Base-by-base conservation (phyloP, 1,140 invertebrate genomes). In the Papilio polytes region DNA sequence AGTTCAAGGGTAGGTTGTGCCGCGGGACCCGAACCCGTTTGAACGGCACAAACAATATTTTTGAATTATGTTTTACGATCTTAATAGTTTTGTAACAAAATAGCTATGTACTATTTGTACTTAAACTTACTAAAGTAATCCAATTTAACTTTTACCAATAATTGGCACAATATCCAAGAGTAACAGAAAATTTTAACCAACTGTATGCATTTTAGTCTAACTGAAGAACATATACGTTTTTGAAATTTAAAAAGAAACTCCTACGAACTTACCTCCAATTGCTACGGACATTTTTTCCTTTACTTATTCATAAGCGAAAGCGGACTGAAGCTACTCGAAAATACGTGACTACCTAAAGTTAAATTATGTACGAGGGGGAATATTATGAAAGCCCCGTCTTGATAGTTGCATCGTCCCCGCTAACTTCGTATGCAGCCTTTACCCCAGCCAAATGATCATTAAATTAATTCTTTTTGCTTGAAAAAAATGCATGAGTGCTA, bases 271-370 rank as follows among this genome's bases (percentile, higher is more conserved):
- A 83, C 74, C 80, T 85, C 85, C 88, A 88, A 93, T 91, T 89
- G 92, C 86, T 85, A 86, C 86, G 83, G 88, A 89, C 90, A 89
- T 91, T 92, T 92, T 90, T 86, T 88, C 83, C 85, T 86, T 93
- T 87, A 92, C 80, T 93, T 93, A 93, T 93, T 92, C 91, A 93
- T 89, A 91, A 88, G 85, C 84, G 81, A 91, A 93, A 92, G 90
- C 87, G 89, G 82, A 87, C 89, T 89, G 88, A 82, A 89, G 90
- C 87, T 88, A 87, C 89, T 91, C 84, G 89, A 92, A 92, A 90
- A 90, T 92, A 93, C 91, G 91, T 92, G 90, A 90, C 91, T 89
- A 84, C 85, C 86, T 88, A 85, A 85, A 84, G 80, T 81, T 93
- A 87, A 90, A 93, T 93, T 90, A 90, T 92, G 86, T 89, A 93